Percentiles rank a stretch among this genome's conserved stretches.
Evolutionary conservation across 1,140 invertebrate species (phyloP).

Genomic region (Leptinotarsa texana): DNA sequence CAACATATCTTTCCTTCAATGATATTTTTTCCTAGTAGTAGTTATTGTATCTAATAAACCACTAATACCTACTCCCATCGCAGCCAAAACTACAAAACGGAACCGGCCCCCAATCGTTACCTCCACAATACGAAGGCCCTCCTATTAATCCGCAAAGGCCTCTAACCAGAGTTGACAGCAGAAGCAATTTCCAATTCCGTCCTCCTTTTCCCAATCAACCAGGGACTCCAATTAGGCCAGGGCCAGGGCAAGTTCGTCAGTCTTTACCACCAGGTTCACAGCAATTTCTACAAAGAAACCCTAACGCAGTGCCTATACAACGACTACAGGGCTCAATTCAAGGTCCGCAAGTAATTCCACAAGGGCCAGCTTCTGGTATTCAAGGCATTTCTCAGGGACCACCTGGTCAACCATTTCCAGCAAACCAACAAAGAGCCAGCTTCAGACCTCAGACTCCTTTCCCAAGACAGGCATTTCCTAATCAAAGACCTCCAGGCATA

Average conservation of each 20-base stretch:
- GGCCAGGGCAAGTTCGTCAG: conserved; percentile 20
- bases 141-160: conserved; percentile 36
- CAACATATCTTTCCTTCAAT: no score
- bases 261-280: conserved; percentile 26
- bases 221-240: conserved; percentile 20
- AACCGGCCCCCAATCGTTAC: conserved; percentile 16
- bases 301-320: conserved; percentile 33
- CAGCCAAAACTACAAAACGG: conserved; percentile 25
- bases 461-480: conserved; percentile 39
- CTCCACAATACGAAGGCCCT: conserved; percentile 24
- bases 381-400: conserved; percentile 18
- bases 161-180: conserved; percentile 45
- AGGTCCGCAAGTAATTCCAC: conserved; percentile 9
- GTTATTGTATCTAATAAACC: not conserved
- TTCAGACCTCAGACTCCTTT: conserved; percentile 42
- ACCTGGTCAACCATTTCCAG: conserved; percentile 12
- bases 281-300: conserved; percentile 38
- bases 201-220: conserved; percentile 43
- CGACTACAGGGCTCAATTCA: conserved; percentile 35
- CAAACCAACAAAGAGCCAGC: conserved; percentile 28
- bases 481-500: conserved; percentile 42
- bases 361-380: conserved; percentile 18
- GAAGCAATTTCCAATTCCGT: conserved; percentile 40
- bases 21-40: no score
- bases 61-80: not conserved